Conservation (phyloP, 2,888 invertebrate species). For the Drosophila demipolita region DNA sequence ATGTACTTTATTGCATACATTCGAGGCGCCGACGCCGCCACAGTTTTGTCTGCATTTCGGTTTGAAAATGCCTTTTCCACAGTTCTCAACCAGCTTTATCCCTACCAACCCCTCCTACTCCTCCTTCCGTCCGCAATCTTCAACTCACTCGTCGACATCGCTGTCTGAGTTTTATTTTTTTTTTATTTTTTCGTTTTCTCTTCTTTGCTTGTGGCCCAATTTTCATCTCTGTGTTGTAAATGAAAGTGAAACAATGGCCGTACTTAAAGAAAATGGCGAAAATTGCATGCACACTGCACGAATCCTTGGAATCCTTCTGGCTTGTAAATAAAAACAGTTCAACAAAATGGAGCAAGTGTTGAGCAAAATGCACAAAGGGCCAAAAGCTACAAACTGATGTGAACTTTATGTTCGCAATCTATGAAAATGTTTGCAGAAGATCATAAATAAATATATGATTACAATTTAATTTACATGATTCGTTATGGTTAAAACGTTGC, state of each 20-base stretch:
- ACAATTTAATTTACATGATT: not conserved
- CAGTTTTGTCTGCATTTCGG: constrained; percentile 75
- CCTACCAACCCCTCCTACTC: constrained; percentile 8
- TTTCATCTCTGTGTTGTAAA: constrained; percentile 69
- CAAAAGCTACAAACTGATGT: constrained; percentile 23
- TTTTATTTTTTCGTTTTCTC: constrained; percentile 3
- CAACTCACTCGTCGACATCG: constrained; percentile 22
- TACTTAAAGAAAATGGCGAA: constrained; percentile 79
- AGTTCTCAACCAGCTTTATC: constrained; percentile 31
- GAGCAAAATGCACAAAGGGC: constrained; percentile 5
- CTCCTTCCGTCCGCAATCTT: not conserved
- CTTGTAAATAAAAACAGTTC: constrained; percentile 50
- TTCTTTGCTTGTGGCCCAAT: constrained; percentile 70
- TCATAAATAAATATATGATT: not conserved
- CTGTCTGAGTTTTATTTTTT: constrained; percentile 51
- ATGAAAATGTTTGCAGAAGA: not conserved
- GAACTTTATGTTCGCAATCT: not conserved
- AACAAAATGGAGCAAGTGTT: constrained; percentile 33
- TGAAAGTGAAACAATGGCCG: constrained; percentile 76
- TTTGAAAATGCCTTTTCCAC: constrained; percentile 71
- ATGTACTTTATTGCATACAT: constrained; percentile 81
- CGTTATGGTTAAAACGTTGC: not conserved
- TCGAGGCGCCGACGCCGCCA: constrained; percentile 61
- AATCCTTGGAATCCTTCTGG: constrained; percentile 33
- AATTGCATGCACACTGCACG: constrained; percentile 72